These are phyloP conservation scores for Drosophila murphyi DNA, from an alignment of 1,140 invertebrate species.

Conservation along the genomic window DNA sequence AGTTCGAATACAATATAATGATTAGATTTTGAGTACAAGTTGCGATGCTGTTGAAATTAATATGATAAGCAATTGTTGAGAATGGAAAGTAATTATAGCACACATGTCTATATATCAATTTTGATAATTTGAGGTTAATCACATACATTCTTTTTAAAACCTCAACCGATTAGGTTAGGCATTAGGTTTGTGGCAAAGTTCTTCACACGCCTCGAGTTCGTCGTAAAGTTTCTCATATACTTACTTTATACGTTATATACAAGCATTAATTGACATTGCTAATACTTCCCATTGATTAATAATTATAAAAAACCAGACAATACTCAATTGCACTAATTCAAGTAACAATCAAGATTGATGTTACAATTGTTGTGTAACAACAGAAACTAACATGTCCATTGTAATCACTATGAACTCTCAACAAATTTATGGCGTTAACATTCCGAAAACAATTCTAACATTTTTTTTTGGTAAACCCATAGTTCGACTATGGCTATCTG, in stretches of 20 bases:
- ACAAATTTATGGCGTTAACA: background rate
- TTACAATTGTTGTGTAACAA: background rate
- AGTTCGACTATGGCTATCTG: conserved; percentile 2
- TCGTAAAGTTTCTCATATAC: background rate
- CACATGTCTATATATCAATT: background rate
- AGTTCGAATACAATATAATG: conserved; percentile 1
- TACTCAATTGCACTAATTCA: background rate
- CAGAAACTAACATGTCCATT: no score
- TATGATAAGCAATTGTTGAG: conserved; percentile 24
- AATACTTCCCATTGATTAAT: background rate
- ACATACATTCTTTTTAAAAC: background rate
- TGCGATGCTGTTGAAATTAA: conserved; percentile 1
- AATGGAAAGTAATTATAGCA: background rate
- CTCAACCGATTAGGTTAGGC: conserved; percentile 15
- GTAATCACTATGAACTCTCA: no score
- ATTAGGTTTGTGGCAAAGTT: background rate
- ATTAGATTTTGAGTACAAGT: conserved; percentile 23
- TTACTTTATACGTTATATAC: no score
- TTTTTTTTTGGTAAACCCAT: background rate
- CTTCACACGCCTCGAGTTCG: conserved; percentile 1
- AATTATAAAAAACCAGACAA: background rate
- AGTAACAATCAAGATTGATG: background rate
- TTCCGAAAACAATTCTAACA: background rate
- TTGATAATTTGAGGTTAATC: conserved; percentile 7
- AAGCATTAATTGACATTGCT: no score